Evolutionary conservation across 1,140 invertebrate species (phyloP).

Genomic region (Temnothorax curvispinosus): DNA sequence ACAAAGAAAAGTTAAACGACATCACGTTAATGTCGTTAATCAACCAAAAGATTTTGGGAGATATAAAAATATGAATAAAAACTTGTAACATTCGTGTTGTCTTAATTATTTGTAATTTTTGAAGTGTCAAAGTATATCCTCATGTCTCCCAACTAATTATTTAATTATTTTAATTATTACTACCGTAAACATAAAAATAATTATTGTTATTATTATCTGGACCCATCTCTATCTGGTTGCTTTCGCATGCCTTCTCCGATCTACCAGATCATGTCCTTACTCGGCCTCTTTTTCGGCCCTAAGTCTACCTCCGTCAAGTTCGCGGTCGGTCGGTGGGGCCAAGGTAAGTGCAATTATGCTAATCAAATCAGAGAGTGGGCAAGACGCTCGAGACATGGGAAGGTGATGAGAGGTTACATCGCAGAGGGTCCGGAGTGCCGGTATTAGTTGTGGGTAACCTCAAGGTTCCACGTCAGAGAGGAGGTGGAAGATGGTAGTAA

Average conservation of each 20-base stretch:
- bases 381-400: constrained; percentile 74
- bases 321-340: constrained; percentile 64
- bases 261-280: neutral
- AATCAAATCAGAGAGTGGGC: constrained; percentile 82
- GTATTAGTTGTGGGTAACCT: constrained; percentile 82
- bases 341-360: constrained; percentile 82
- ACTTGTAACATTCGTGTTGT: neutral
- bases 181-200: neutral
- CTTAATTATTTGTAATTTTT: neutral
- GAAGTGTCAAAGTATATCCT: neutral
- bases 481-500: constrained; percentile 37
- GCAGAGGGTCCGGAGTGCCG: constrained; percentile 74
- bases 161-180: constrained; percentile 3
- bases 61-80: neutral
- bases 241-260: neutral
- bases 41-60: neutral
- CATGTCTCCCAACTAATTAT: neutral
- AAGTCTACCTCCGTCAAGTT: constrained; percentile 70
- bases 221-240: neutral
- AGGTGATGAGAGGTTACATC: constrained; percentile 81
- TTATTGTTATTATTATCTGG: neutral
- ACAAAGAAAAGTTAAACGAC: neutral
- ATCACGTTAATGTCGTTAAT: neutral
- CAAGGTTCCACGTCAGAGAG: constrained; percentile 74
- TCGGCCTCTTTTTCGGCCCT: constrained; percentile 7